These are phyloP conservation scores for Lutjanus argentimaculatus DNA, from an alignment of 2,797 vertebrate genomes.

Conservation along the genomic window DNA sequence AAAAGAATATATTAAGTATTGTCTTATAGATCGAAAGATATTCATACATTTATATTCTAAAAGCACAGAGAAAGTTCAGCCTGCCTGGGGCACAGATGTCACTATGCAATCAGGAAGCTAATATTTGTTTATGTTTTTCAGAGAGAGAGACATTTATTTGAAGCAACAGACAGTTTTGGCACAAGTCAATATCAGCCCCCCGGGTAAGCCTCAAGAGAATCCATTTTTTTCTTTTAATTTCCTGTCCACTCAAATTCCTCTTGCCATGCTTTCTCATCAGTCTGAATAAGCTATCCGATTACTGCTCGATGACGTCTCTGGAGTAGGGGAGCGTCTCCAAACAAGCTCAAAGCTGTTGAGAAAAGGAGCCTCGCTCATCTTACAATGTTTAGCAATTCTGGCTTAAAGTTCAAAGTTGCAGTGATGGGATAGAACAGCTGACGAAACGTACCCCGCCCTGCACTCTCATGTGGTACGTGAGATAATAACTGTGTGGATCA, in stretches of 20 bases:
- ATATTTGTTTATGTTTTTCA: constrained; percentile 50
- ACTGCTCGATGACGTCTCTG: constrained; percentile 47
- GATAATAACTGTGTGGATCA: no score
- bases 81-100: neutral
- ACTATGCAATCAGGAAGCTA: neutral
- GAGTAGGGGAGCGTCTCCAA: constrained; percentile 37
- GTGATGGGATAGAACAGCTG: no score
- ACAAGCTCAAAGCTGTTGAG: constrained; percentile 33
- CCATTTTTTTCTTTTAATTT: constrained; percentile 56
- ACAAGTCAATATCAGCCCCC: constrained; percentile 34
- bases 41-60: neutral
- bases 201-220: constrained; percentile 39
- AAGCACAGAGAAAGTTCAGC: neutral
- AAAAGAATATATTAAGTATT: neutral
- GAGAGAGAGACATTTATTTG: constrained; percentile 25
- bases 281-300: constrained; percentile 46
- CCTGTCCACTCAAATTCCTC: constrained; percentile 53
- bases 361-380: constrained; percentile 31
- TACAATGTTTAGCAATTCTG: neutral
- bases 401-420: no score
- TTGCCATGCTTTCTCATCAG: constrained; percentile 34
- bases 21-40: neutral
- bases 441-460: no score
- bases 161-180: constrained; percentile 28
- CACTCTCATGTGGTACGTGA: no score